Percentiles rank a stretch among this genome's conserved stretches.
These are phyloP conservation scores for Schizopygopsis pylzovi DNA, from an alignment of 2,797 vertebrate genomes.

Conservation along the genomic window DNA sequence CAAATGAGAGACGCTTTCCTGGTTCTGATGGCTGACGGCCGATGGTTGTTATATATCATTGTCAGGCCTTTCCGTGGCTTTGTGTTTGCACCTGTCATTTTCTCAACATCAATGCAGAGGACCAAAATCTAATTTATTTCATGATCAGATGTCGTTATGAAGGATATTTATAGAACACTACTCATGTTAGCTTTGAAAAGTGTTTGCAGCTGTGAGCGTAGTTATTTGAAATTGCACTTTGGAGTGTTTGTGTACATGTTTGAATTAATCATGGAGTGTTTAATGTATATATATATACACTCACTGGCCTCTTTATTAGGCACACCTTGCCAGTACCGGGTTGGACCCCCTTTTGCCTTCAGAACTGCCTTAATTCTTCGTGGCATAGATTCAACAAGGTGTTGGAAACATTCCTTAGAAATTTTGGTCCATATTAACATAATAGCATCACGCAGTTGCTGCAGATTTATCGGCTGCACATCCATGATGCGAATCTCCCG, in stretches of 20 bases:
- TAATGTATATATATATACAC: neutral
- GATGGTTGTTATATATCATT: conserved; percentile 38
- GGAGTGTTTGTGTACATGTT: conserved; percentile 5
- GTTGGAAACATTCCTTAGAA: too few species aligned
- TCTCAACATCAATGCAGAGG: neutral
- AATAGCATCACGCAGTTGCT: too few species aligned
- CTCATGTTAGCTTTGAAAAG: conserved; percentile 20
- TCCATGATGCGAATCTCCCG: too few species aligned
- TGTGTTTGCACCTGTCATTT: conserved; percentile 13
- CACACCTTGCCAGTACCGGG: too few species aligned
- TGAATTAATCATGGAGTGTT: conserved; percentile 3
- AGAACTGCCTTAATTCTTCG: too few species aligned
- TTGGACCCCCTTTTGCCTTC: too few species aligned
- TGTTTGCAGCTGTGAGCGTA: conserved; percentile 20
- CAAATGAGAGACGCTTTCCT: conserved; percentile 55
- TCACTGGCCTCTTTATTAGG: too few species aligned
- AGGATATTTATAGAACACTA: conserved; percentile 20
- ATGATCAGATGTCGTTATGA: neutral
- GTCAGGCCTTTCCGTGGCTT: conserved; percentile 38
- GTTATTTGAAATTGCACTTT: neutral
- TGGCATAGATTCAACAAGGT: too few species aligned
- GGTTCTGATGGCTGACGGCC: conserved; percentile 50
- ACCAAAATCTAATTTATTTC: conserved; percentile 20
- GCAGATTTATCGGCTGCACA: too few species aligned
- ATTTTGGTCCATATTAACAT: too few species aligned